Percentiles rank a stretch among this genome's conserved stretches.
These are phyloP conservation scores for Cirrhinus molitorella DNA, from an alignment of 2,797 vertebrate species.

Conservation along the genomic window DNA sequence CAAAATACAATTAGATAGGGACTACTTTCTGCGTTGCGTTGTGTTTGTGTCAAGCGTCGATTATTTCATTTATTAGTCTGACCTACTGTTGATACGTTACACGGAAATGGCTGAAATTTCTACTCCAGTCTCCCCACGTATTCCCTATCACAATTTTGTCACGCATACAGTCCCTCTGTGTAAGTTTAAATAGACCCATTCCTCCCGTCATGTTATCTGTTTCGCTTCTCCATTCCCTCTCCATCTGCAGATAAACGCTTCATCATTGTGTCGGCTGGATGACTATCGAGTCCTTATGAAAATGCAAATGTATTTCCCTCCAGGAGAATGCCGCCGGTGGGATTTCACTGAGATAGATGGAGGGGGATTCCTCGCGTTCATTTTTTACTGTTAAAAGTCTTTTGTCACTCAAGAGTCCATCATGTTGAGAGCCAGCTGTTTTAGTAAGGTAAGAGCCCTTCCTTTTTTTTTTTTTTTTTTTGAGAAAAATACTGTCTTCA, in stretches of 20 bases:
- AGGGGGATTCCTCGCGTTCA: neutral
- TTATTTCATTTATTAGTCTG: neutral
- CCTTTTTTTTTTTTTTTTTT: no score
- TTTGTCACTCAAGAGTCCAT: neutral
- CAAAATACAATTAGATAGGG: neutral
- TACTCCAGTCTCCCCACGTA: neutral
- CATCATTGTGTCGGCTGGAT: neutral
- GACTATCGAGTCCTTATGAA: conserved; percentile 1
- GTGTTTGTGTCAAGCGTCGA: neutral
- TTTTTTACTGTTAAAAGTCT: neutral
- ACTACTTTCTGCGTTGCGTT: neutral
- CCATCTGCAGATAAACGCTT: neutral
- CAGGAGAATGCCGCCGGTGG: neutral
- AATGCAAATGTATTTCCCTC: conserved; percentile 29
- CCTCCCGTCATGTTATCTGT: neutral
- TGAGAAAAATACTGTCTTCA: neutral
- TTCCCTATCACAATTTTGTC: neutral
- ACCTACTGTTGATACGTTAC: neutral
- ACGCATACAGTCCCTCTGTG: neutral
- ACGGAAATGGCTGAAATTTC: neutral
- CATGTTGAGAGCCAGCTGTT: neutral
- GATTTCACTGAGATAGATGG: conserved; percentile 19
- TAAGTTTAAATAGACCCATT: conserved; percentile 6
- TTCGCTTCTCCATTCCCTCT: neutral
- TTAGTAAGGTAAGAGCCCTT: conserved; percentile 7